Conservation (phyloP, 2,797 vertebrate genomes). For the Acipenser ruthenus region DNA sequence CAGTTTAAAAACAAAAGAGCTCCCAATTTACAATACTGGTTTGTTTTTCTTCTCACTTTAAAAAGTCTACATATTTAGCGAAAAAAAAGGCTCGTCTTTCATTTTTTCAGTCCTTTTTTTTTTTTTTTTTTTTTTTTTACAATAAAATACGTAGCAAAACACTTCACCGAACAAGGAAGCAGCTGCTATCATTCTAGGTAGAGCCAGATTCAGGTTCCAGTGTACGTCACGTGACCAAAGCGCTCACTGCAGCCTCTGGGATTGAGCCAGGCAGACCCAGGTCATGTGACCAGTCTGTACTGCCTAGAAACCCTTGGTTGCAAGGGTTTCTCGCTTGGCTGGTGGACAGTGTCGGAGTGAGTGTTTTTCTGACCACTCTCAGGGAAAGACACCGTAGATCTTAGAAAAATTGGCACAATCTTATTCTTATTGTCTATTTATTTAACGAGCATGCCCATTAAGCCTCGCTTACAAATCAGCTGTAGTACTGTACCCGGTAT, state of each 20-base stretch:
- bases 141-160: constrained; percentile 32
- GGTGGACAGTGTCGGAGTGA: too few relatives aligned
- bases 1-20: constrained; percentile 35
- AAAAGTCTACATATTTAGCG: constrained; percentile 26
- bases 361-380: too few relatives aligned
- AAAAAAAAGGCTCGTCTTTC: constrained; percentile 27
- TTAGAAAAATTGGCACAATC: too few relatives aligned
- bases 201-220: constrained; percentile 28
- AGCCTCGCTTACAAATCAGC: too few relatives aligned
- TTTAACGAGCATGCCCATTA: too few relatives aligned
- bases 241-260: constrained; percentile 4
- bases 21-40: constrained; percentile 12
- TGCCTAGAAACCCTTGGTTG: too few relatives aligned
- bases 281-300: constrained; percentile 4
- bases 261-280: not conserved
- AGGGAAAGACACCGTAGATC: too few relatives aligned
- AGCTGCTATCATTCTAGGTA: constrained; percentile 26
- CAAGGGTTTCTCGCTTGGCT: too few relatives aligned
- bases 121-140: constrained; percentile 39
- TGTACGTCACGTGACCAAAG: constrained; percentile 34
- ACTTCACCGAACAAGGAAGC: constrained; percentile 34
- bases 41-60: constrained; percentile 5
- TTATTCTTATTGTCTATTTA: too few relatives aligned
- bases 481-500: too few relatives aligned
- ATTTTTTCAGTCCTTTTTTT: constrained; percentile 42